Evolutionary conservation across 2,888 invertebrate genomes (phyloP), one percentile per base, ranked within the genome.

Genomic region (Cosmia trapezina): DNA sequence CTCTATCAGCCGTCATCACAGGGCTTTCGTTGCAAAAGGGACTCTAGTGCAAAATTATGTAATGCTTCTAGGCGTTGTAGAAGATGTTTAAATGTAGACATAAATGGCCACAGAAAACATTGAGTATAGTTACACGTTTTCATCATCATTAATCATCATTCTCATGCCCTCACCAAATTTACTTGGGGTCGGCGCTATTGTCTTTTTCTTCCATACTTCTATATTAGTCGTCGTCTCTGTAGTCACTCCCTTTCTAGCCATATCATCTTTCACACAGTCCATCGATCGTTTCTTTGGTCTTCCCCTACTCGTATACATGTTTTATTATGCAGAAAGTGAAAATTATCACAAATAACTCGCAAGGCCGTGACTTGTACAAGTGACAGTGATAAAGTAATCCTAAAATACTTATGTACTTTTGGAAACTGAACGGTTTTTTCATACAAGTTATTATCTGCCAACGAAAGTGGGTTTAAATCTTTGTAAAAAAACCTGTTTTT

Each of bases 351-450:
- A 75, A 68, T 63, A 68, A n/a, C 41, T 41, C 41, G 22, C 62
- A 70, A 76, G 76, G 70, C n/a, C 76, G 41, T 47, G 33, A 17
- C 63, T 69, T 63, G 59, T 63, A 68, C 17, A 59, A 41, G 41
- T 70, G 64, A 70, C 63, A 64, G 4, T 63, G 70, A 76, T 70
- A 70, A 60, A 64, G 54, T 76, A 51, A 70, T 60, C 37, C 28
- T 76, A 17, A 66, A 54, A 59, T 64, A 51, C 61, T 19, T 62
- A n/a, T 19, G 11, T 67, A 49, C 28, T 49, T 60, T 53, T 60
- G 28, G 4, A 51, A 43, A 53, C 22, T 11, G 17, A 28, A 47
- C 51, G 28, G 1, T 53, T 60, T 1, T 60, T 45, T 17, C 11
- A 14, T 59, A 64, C 65, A 43, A 74, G 28, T 19, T 54, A 33